Evolutionary conservation across 2,888 invertebrate genomes (phyloP), one percentile per base, ranked within the genome.

Genomic region (Andrena camellia): DNA sequence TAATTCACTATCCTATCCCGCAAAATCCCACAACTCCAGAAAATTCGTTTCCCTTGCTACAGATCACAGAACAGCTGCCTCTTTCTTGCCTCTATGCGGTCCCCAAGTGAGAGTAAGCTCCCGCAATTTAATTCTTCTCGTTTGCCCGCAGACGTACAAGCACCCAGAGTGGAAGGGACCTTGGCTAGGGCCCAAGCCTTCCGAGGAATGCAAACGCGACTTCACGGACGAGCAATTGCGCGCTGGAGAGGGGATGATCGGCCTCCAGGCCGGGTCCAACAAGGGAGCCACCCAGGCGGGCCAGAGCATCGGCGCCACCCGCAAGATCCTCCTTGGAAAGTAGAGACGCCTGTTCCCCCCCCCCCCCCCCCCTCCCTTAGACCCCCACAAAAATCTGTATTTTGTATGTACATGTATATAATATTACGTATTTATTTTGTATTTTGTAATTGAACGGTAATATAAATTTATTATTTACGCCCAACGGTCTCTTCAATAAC

Each of bases 191-290:
- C 99, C 99, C 93, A 99, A 98, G 95, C 99, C 99, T 91, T 94
- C 99, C 81, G 98, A 98, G 23, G 98, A 98, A 94, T 97, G 98
- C 96, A 98, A 98, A 94, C 97, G 99, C 88, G 97, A 99, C 50
- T 99, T 99, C 96, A 96, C 97, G 29, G 99, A 99, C 0, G 99
- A 99, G 93, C 97, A 97, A 93, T 93, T 99, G 91, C 96, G 96
- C 90, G 98, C 98, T 88, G 98, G 98, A 33, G 96, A 99, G 95
- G 96, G 97, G 88, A 95, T 98, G 92, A 97, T 99, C 91, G 98
- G 99, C 91, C 97, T 99, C 70, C 99, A 99, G 94, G 98, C 98
- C 90, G 99, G 99, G 80, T 97, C 97, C 94, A 99, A 99, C 96
- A 98, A 99, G 95, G 99, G 99, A 60, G 99, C 99, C 90, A 97